Percentiles rank a stretch among this genome's conserved stretches.
These are phyloP conservation scores for Lottia gigantea DNA, from an alignment of 2,888 invertebrate genomes.

Conservation along the genomic window DNA sequence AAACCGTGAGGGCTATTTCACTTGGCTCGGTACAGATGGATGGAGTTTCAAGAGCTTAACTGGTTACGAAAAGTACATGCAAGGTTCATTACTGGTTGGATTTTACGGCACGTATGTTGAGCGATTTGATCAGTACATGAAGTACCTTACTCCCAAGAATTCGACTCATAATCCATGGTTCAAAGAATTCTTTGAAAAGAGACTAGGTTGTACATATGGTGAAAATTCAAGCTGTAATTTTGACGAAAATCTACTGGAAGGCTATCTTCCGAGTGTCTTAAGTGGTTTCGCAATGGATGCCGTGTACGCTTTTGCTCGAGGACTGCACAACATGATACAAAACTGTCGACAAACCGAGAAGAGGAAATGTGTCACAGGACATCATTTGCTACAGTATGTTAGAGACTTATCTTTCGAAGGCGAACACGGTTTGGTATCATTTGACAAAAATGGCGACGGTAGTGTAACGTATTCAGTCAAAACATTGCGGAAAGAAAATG, in stretches of 20 bases:
- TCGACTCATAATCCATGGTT: constrained; percentile 21
- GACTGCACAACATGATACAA: constrained; percentile 24
- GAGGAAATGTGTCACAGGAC: constrained; percentile 22
- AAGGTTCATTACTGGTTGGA: constrained; percentile 34
- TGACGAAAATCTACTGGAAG: not conserved
- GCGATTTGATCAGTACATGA: constrained; percentile 16
- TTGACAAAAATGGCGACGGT: constrained; percentile 35
- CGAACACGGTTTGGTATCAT: constrained; percentile 26
- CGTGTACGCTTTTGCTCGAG: constrained; percentile 36
- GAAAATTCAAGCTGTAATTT: not conserved
- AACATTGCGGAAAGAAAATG: constrained; percentile 20
- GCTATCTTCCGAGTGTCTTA: constrained; percentile 29
- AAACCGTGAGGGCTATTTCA: constrained; percentile 27
- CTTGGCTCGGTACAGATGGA: constrained; percentile 42
- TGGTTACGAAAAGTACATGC: constrained; percentile 28
- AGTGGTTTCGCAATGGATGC: constrained; percentile 33
- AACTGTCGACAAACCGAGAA: constrained; percentile 20
- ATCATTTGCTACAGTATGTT: constrained; percentile 19
- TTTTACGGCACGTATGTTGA: constrained; percentile 25
- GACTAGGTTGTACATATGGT: constrained; percentile 4
- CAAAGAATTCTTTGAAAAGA: constrained; percentile 10
- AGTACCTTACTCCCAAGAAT: not conserved
- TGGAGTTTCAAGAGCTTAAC: constrained; percentile 36
- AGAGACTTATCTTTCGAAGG: constrained; percentile 29
- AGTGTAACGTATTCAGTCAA: constrained; percentile 28